A percentile compares a stretch with the other conserved stretches of the same genome.
These are phyloP conservation scores for Delichon dasypus DNA, from an alignment of 2,797 vertebrate species.

Conservation along the genomic window DNA sequence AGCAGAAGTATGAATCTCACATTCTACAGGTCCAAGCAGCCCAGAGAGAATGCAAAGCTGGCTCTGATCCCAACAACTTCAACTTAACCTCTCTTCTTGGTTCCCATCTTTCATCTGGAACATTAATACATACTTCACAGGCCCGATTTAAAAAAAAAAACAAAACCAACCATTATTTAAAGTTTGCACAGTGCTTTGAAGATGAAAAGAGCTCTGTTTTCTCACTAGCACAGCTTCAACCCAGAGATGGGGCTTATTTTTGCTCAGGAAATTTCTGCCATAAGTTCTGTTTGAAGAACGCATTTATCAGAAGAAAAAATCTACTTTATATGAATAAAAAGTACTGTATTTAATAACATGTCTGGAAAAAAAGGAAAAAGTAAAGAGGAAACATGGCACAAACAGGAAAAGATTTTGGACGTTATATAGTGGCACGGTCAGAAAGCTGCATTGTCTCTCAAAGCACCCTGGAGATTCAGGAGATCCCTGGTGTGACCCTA, in stretches of 20 bases:
- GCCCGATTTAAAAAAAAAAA: background rate
- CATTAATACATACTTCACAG: slow-evolving; percentile 7
- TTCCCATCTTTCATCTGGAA: slow-evolving; percentile 59
- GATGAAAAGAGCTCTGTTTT: slow-evolving; percentile 57
- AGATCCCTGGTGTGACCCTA: background rate
- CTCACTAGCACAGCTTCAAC: slow-evolving; percentile 9
- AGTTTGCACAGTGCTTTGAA: slow-evolving; percentile 53
- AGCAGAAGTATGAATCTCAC: background rate
- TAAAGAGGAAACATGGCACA: background rate
- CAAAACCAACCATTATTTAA: slow-evolving; percentile 25
- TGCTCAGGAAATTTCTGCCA: slow-evolving; percentile 47
- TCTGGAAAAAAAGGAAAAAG: background rate
- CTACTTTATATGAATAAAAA: slow-evolving; percentile 25
- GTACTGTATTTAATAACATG: slow-evolving; percentile 18
- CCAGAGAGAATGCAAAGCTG: background rate
- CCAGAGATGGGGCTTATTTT: slow-evolving; percentile 34
- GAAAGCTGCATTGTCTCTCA: slow-evolving; percentile 38
- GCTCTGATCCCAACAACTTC: background rate
- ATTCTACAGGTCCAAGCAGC: background rate
- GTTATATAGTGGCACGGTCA: background rate
- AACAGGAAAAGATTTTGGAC: slow-evolving; percentile 4
- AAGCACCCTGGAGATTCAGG: slow-evolving; percentile 5
- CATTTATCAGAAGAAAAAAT: slow-evolving; percentile 35
- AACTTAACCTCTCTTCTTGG: background rate
- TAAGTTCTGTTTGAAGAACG: slow-evolving; percentile 31